These are phyloP conservation scores for Drosophila equinoxialis DNA, from an alignment of 1,140 invertebrate genomes.

Conservation along the genomic window DNA sequence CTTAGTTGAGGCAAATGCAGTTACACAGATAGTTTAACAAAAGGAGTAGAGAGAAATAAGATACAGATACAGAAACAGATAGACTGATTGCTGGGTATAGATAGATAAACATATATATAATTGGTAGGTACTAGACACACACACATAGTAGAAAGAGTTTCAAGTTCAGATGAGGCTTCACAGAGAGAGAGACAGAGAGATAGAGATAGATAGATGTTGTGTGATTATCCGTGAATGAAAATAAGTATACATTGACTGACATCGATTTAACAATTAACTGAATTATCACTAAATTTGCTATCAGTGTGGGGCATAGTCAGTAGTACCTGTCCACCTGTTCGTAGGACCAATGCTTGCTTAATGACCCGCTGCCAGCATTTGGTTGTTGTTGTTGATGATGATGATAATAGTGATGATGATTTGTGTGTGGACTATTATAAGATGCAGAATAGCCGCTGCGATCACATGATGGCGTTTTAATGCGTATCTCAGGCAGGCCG, in stretches of 20 bases:
- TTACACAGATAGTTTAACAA: constrained; percentile 43
- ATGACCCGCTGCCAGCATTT: constrained; percentile 83
- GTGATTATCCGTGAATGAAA: constrained; percentile 3
- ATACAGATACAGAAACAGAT: constrained; percentile 28
- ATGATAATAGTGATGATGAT: constrained; percentile 25
- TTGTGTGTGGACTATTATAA: constrained; percentile 53
- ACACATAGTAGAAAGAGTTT: constrained; percentile 16
- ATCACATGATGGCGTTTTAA: constrained; percentile 90
- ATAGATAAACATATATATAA: background rate
- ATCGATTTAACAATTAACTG: constrained; percentile 25
- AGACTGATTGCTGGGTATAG: background rate
- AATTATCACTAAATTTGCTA: constrained; percentile 34
- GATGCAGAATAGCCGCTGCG: constrained; percentile 83
- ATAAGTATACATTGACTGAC: constrained; percentile 21
- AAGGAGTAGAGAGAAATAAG: constrained; percentile 37
- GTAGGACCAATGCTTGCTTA: constrained; percentile 82
- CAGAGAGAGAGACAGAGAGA: constrained; percentile 11
- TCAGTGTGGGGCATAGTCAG: constrained; percentile 44
- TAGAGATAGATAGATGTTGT: constrained; percentile 15
- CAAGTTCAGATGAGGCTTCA: background rate
- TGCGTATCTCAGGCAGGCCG: constrained; percentile 89
- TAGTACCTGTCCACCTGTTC: constrained; percentile 82
- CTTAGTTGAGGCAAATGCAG: constrained; percentile 51
- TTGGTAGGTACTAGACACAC: constrained; percentile 10
- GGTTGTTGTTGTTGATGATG: background rate